These are phyloP conservation scores for Oostethus manadensis DNA, from an alignment of 2,113 vertebrate genomes.

Conservation along the genomic window DNA sequence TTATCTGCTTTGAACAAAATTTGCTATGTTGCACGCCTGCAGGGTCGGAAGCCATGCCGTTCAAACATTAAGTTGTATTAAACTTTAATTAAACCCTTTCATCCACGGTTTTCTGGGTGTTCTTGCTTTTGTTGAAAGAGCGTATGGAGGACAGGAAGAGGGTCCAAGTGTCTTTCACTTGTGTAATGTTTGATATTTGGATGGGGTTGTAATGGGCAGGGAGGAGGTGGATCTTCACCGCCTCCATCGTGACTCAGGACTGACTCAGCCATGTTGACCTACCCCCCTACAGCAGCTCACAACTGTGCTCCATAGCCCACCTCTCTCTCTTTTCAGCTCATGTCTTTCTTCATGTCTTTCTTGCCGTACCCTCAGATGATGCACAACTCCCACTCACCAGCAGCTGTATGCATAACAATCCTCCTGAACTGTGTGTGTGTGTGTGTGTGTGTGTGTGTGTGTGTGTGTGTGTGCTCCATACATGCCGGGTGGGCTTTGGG, in stretches of 20 bases:
- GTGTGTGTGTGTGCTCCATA: not conserved
- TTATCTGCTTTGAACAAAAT: conserved; percentile 2
- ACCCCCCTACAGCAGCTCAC: conserved; percentile 58
- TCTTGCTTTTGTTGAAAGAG: not conserved
- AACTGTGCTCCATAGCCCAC: conserved; percentile 29
- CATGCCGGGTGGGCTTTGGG: not conserved
- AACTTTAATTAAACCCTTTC: conserved; percentile 12
- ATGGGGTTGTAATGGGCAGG: conserved; percentile 54
- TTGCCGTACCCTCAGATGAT: conserved; percentile 38
- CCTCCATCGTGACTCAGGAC: conserved; percentile 63
- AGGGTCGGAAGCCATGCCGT: not conserved
- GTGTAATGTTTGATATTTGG: not conserved
- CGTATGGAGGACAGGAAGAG: not conserved
- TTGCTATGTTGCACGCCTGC: not conserved
- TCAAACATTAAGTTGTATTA: conserved; percentile 2
- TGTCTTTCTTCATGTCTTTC: conserved; percentile 27
- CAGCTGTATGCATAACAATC: conserved; percentile 56
- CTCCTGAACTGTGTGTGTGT: conserved; percentile 14
- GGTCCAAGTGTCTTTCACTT: not conserved
- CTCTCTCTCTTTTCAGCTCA: conserved; percentile 21
- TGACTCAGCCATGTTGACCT: conserved; percentile 65
- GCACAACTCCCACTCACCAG: conserved; percentile 54
- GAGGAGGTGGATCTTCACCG: conserved; percentile 63
- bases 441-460: not conserved
- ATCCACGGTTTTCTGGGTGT: not conserved